Percentiles rank a stretch among this genome's conserved stretches.
Evolutionary conservation across 2,113 vertebrate genomes (phyloP).

Genomic region (Xenopus borealis): DNA sequence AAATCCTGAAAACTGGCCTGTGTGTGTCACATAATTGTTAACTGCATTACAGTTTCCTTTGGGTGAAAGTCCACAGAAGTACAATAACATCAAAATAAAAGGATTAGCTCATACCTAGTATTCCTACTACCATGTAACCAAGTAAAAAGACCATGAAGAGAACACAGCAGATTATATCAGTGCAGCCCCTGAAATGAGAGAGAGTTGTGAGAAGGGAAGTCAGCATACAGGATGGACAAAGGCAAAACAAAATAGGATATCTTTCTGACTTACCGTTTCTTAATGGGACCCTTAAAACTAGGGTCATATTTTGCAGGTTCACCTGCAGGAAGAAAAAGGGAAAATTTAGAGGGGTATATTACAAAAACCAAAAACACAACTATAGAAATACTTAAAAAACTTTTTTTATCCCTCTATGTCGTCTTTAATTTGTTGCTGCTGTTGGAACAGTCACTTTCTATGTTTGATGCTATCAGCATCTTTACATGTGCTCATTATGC

Average conservation of each 20-base stretch:
- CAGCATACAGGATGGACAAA: background rate
- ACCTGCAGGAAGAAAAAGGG: conserved; percentile 57
- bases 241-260: background rate
- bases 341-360: background rate
- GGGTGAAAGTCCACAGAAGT: too few relatives aligned
- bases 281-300: conserved; percentile 75
- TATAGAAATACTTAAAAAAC: too few relatives aligned
- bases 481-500: too few relatives aligned
- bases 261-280: conserved; percentile 67
- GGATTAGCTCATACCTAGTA: conserved; percentile 71
- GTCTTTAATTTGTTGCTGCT: too few relatives aligned
- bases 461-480: too few relatives aligned
- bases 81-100: too few relatives aligned
- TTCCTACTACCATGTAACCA: conserved; percentile 76
- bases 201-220: background rate
- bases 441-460: too few relatives aligned
- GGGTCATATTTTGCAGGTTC: conserved; percentile 70
- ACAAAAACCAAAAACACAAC: too few relatives aligned
- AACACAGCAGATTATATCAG: conserved; percentile 80
- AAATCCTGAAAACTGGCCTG: too few relatives aligned
- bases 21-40: too few relatives aligned
- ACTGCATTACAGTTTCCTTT: too few relatives aligned
- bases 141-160: conserved; percentile 76
- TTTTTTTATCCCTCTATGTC: too few relatives aligned
- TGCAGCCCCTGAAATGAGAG: conserved; percentile 74